Percentiles rank a stretch among this genome's conserved stretches.
Conservation (phyloP, 2,113 vertebrate species). For the Pipra filicauda region DNA sequence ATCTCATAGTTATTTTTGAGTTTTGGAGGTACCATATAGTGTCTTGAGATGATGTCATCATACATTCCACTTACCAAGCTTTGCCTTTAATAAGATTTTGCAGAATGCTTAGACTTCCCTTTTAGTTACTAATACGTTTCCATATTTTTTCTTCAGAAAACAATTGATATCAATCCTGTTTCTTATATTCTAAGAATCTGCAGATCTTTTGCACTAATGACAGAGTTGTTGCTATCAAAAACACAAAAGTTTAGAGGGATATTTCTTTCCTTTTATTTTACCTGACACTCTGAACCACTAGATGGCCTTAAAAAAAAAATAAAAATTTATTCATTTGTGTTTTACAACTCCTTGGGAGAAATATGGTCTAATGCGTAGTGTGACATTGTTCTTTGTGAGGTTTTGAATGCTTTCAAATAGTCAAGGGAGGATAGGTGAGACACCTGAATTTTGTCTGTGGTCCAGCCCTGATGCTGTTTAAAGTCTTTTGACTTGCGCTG, state of each 20-base stretch:
- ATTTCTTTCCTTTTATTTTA: background rate
- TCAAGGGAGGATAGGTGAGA: background rate
- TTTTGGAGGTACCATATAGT: background rate
- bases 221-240: background rate
- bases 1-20: background rate
- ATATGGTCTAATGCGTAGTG: background rate
- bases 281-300: background rate
- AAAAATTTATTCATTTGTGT: background rate
- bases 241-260: background rate
- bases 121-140: background rate
- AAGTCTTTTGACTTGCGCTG: background rate
- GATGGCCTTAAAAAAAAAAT: background rate
- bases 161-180: background rate
- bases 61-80: background rate
- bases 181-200: background rate
- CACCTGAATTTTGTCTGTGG: background rate
- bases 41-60: background rate
- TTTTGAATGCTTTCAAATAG: background rate
- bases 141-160: background rate
- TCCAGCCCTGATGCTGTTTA: background rate
- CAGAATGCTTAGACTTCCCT: background rate
- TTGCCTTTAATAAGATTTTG: background rate
- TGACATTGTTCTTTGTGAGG: background rate
- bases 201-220: background rate
- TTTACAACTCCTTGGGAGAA: background rate